phyloP scores from a whole-genome alignment of 2,113 vertebrate species.

The Euleptes europaea region DNA sequence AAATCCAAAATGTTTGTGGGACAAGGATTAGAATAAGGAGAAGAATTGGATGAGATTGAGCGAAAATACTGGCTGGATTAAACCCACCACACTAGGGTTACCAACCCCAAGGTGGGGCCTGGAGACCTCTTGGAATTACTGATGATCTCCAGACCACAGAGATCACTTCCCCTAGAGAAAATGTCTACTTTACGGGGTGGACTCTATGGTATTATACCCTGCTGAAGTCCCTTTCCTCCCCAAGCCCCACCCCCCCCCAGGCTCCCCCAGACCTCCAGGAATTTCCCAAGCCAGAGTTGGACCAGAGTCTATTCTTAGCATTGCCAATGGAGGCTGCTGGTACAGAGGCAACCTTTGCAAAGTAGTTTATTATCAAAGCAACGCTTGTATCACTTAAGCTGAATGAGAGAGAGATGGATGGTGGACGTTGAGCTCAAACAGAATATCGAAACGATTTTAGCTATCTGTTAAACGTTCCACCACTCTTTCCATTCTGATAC shows the following conservation, averaged over 20 bases:
- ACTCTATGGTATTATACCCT: too few species aligned
- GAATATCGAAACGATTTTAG: slow-evolving; percentile 48
- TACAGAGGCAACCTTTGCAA: slow-evolving; percentile 11
- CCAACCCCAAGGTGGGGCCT: too few species aligned
- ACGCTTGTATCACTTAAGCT: slow-evolving; percentile 23
- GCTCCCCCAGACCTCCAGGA: neutral
- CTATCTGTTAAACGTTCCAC: slow-evolving; percentile 37
- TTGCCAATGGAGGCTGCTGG: neutral
- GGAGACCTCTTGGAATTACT: too few species aligned
- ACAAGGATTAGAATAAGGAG: neutral
- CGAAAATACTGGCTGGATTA: neutral
- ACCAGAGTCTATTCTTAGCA: neutral
- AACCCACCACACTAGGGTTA: neutral
- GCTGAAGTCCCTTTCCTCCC: too few species aligned
- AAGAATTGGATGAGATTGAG: too few species aligned
- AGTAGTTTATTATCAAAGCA: neutral
- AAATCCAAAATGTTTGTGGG: neutral
- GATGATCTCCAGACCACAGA: too few species aligned
- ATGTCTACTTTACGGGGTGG: too few species aligned
- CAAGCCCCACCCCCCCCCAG: neutral
- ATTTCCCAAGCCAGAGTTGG: too few species aligned
- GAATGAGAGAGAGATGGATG: neutral
- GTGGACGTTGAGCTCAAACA: slow-evolving; percentile 46
- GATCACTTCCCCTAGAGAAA: too few species aligned
- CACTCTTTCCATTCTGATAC: slow-evolving; percentile 38